Base-by-base conservation (phyloP, 2,797 vertebrate genomes). In the Myiotriccus ornatus region DNA sequence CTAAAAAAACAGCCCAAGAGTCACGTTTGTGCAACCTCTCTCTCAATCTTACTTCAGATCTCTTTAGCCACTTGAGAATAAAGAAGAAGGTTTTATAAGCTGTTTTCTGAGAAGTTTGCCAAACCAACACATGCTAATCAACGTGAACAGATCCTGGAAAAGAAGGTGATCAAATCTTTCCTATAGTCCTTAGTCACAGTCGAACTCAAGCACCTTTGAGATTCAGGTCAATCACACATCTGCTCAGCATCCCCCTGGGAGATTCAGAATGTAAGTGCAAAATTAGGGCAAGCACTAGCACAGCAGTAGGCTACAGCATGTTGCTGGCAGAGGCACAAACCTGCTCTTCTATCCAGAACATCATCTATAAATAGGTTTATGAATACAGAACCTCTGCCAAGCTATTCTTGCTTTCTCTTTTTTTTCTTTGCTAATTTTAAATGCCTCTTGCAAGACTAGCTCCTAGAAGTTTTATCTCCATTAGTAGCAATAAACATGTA, bases 281-380 rank as follows among this genome's bases (percentile, higher is more conserved):
- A 97, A 96, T 91, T 93, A 96, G 94, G 91, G 87, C 94, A 96
- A 91, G 75, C 60, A 46, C 37, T 86, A 67, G 86, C 91, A 76
- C 95, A 86, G 94, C 94, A 96, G 94, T 88, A 92, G 63, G 89
- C 80, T 91, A 52, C 44, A 94, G 74, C 83, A 67, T 94, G 85
- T 90, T 96, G 89, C 89, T 96, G 96, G 95, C 93, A 91, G 71
- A 94, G 46, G 63, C 60, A 94, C 93, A 96, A 94, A 94, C 93
- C 41, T 89, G 63, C 77, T 94, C 20, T 70, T 62, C 65, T 85
- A 93, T 84, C 18, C 92, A 94, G 74, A 75, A 86, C 32, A 86
- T 17, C 32, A 30, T 71, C 93, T 95, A 96, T 92, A 96, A 95
- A 94, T 96, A 95, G 91, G 87, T 70, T 95, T 96, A 94, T 90